Evolutionary conservation across 2,113 vertebrate species (phyloP).

Genomic region (Tychaedon coryphoeus): DNA sequence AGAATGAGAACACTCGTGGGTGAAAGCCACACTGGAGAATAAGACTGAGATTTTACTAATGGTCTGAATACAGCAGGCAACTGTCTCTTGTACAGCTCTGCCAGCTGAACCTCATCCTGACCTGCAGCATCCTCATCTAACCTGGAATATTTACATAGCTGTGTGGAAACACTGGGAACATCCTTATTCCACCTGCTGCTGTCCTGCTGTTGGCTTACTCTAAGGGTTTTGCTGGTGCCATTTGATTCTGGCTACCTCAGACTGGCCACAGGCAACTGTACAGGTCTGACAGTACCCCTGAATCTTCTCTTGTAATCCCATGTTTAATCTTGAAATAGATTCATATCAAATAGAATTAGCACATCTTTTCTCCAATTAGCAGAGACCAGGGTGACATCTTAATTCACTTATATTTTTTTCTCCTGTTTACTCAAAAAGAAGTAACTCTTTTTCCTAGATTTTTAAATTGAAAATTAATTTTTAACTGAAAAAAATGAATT

Average conservation of each 20-base stretch:
- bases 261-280: neutral
- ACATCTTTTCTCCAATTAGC: neutral
- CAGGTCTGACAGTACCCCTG: neutral
- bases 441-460: neutral
- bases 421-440: neutral
- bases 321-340: neutral
- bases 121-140: neutral
- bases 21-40: neutral
- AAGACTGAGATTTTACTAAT: neutral
- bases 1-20: neutral
- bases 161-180: neutral
- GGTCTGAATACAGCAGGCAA: neutral
- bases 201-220: neutral
- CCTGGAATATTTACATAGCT: neutral
- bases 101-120: neutral
- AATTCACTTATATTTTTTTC: neutral
- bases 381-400: neutral
- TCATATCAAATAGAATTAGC: neutral
- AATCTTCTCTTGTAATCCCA: neutral
- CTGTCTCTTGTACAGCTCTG: neutral
- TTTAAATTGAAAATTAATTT: neutral
- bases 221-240: neutral
- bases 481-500: neutral
- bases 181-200: neutral
- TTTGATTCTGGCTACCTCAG: neutral